Evolutionary conservation across 92 coral and sea anemone species (phyloP).

Genomic region (Actinernus sp.): DNA sequence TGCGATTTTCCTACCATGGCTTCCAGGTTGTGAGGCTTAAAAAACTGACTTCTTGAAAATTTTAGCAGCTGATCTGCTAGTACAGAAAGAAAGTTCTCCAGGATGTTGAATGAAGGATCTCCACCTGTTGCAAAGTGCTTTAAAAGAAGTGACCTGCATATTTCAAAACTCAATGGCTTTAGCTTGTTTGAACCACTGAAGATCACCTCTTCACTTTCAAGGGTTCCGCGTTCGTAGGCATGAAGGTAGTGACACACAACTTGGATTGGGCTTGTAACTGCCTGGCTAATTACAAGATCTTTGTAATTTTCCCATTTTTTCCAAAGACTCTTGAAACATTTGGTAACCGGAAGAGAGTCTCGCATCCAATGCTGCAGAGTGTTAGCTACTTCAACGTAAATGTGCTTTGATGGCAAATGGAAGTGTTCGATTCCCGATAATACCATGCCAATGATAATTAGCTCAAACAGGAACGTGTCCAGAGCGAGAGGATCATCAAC

Average conservation of each 20-base stretch:
- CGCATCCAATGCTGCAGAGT: constrained; percentile 84
- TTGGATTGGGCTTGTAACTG: constrained; percentile 88
- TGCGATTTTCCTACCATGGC: constrained; percentile 74
- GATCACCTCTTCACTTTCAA: constrained; percentile 70
- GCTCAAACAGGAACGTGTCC: constrained; percentile 91
- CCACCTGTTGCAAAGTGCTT: constrained; percentile 72
- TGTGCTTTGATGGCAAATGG: constrained; percentile 74
- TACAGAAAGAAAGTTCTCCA: constrained; percentile 83
- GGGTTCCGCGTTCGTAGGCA: constrained; percentile 65
- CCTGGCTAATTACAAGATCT: constrained; percentile 71
- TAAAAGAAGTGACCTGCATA: constrained; percentile 70
- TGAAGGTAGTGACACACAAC: constrained; percentile 94
- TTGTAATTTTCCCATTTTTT: constrained; percentile 58
- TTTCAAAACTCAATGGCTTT: constrained; percentile 44
- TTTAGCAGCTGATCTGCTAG: constrained; percentile 93
- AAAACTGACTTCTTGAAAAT: constrained; percentile 84
- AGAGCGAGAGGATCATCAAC: constrained; percentile 80
- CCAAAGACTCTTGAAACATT: constrained; percentile 79
- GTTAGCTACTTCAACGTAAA: constrained; percentile 93
- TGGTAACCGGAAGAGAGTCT: constrained; percentile 82
- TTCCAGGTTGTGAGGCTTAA: constrained; percentile 72
- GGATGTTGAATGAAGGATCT: constrained; percentile 75
- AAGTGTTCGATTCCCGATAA: constrained; percentile 80
- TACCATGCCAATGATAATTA: constrained; percentile 84
- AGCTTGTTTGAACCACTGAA: constrained; percentile 58